phyloP scores from a whole-genome alignment of 2,888 invertebrate species.

The Sminthurides aquaticus region DNA sequence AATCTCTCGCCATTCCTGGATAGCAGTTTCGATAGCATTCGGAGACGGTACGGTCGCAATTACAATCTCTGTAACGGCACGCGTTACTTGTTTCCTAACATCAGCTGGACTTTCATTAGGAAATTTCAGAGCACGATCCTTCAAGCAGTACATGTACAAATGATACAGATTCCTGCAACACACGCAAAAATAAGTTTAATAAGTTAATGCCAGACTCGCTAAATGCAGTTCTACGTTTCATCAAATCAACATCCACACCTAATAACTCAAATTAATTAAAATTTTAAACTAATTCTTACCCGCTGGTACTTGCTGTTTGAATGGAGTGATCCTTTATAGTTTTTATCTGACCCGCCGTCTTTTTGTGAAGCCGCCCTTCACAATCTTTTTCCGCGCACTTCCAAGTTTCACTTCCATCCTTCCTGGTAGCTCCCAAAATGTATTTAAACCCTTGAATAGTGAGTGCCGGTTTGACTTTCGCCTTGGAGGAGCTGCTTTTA shows the following conservation, averaged over 20 bases:
- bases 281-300: background rate
- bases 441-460: slow-evolving; percentile 4
- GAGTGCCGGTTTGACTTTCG: background rate
- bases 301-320: background rate
- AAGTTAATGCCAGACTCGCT: no score
- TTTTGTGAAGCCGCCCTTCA: slow-evolving; percentile 10
- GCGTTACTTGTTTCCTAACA: background rate
- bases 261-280: no score
- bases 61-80: background rate
- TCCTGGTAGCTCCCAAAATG: background rate
- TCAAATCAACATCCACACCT: no score
- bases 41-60: slow-evolving; percentile 9
- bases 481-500: background rate
- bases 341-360: background rate
- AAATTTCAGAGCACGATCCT: slow-evolving; percentile 5
- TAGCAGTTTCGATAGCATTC: background rate
- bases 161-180: slow-evolving; percentile 8
- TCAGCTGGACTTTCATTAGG: background rate
- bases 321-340: background rate
- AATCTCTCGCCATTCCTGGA: slow-evolving; percentile 7
- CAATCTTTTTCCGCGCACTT: slow-evolving; percentile 4
- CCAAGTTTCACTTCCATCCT: slow-evolving; percentile 16
- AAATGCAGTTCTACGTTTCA: no score
- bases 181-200: background rate
- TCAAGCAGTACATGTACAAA: slow-evolving; percentile 2